Base-by-base conservation (phyloP, 2,113 vertebrate genomes). In the Chionodraco myersi region DNA sequence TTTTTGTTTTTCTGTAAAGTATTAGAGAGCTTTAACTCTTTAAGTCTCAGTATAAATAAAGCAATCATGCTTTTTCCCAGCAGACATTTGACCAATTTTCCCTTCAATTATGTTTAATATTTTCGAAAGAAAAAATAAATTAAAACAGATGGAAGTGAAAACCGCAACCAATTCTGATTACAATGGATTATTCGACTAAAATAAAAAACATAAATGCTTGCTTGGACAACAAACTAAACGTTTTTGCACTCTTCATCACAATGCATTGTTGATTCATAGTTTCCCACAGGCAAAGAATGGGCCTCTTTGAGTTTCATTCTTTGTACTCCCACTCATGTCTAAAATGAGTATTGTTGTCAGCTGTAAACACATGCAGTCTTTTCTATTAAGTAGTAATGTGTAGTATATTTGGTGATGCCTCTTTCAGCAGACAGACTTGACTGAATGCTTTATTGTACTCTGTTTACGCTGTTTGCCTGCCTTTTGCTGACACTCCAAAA, bases 371-470 rank as follows among this genome's bases (percentile, higher is more conserved):
- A 57, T 10, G 18, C n/a, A 72, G 26, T 65, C 49, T 47, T 49
- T 14, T 56, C 47, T 45, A 12, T 36, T 5, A 52, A 41, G 21
- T 16, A 0, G 26, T 8, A n/a, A 45, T 41, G 6, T 52, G 30
- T 30, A 30, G 30, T 30, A 5, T 23, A 36, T 23, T 41, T 13
- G 30, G 18, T 23, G 49, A 52, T 54, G 34, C 51, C 16, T 48
- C 45, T 49, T 58, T 21, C 44, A 47, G 67, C 23, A 53, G 44
- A 10, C 0, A 23, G 53, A 49, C 10, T 56, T 79, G 52, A 72
- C 49, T 74, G 47, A 74, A 53, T 21, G 63, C n/a, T 58, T 36
- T 56, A 47, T 62, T 41, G 26, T 63, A 51, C 44, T 72, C 45
- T 54, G 16, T 84, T 53, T 1, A 6, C 0, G 0, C 11, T 15